These are phyloP conservation scores for Oophaga pumilio DNA, from an alignment of 2,113 vertebrate genomes.

Conservation along the genomic window DNA sequence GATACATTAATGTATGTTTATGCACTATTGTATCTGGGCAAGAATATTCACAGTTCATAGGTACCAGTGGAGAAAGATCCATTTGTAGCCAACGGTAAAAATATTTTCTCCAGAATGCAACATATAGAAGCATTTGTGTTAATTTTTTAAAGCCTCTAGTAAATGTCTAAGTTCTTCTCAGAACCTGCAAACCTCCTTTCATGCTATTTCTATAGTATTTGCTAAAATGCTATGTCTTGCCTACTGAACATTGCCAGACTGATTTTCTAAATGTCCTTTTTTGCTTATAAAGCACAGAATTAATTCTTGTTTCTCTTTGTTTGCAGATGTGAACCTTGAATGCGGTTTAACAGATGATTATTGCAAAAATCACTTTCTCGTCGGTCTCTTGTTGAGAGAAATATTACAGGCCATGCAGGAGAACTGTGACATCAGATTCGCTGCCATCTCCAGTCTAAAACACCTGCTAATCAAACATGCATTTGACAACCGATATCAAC, in stretches of 20 bases:
- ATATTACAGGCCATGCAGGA: constrained; percentile 85
- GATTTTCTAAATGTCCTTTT: neutral
- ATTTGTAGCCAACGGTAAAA: too few relatives aligned
- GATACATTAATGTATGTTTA: too few relatives aligned
- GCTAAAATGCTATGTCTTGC: neutral
- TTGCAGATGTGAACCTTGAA: constrained; percentile 89
- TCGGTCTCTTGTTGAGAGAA: constrained; percentile 90
- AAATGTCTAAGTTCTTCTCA: neutral
- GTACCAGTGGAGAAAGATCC: too few relatives aligned
- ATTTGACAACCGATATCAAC: constrained; percentile 89
- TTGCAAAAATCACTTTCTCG: constrained; percentile 92
- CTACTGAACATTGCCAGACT: neutral
- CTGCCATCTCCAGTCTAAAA: constrained; percentile 86
- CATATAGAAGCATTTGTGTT: neutral
- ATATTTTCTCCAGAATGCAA: too few relatives aligned
- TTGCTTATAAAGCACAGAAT: neutral
- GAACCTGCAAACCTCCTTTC: neutral
- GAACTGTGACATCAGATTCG: constrained; percentile 84
- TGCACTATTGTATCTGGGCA: too few relatives aligned
- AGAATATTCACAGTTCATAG: too few relatives aligned
- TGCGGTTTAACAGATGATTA: constrained; percentile 93
- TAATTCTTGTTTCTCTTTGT: constrained; percentile 48
- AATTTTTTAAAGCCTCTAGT: neutral
- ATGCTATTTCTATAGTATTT: neutral
- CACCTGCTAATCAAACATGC: constrained; percentile 94